Percentiles rank a stretch among this genome's conserved stretches.
Evolutionary conservation across 1,140 invertebrate genomes (phyloP).

Genomic region (Ylistrum balloti): DNA sequence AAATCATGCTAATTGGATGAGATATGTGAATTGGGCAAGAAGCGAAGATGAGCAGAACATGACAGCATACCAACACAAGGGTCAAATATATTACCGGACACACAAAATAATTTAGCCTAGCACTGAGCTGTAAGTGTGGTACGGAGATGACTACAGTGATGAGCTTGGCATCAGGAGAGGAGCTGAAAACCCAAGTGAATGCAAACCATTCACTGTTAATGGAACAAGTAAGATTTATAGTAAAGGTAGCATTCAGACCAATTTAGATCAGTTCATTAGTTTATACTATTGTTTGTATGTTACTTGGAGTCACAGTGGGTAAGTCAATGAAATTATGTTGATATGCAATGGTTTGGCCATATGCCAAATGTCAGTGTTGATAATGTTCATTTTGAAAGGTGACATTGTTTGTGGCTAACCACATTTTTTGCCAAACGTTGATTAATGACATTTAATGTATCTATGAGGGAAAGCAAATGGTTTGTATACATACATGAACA

Average conservation of each 20-base stretch:
- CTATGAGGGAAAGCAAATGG: too few relatives aligned
- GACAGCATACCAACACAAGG: slow-evolving; percentile 85
- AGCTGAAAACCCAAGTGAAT: slow-evolving; percentile 12
- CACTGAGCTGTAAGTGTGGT: slow-evolving; percentile 85
- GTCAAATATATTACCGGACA: slow-evolving; percentile 84
- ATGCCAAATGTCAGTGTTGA: too few relatives aligned
- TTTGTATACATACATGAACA: too few relatives aligned
- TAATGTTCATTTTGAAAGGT: too few relatives aligned
- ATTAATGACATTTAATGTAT: too few relatives aligned
- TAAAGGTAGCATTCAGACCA: too few relatives aligned
- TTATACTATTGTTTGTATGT: not conserved
- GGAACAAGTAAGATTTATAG: slow-evolving; percentile 56
- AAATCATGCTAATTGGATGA: slow-evolving; percentile 85
- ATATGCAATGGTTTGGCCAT: too few relatives aligned
- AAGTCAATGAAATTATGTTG: too few relatives aligned
- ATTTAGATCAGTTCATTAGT: not conserved
- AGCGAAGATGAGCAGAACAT: slow-evolving; percentile 84
- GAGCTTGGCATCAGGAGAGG: slow-evolving; percentile 58
- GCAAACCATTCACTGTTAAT: slow-evolving; percentile 55
- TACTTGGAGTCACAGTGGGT: too few relatives aligned
- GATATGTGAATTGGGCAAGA: slow-evolving; percentile 86
- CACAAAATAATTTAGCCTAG: slow-evolving; percentile 71
- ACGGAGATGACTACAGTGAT: slow-evolving; percentile 63
- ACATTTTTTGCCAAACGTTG: too few relatives aligned
- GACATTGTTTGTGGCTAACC: too few relatives aligned